Conservation (phyloP, 2,797 vertebrate species). For the Sebastes variabilis region DNA sequence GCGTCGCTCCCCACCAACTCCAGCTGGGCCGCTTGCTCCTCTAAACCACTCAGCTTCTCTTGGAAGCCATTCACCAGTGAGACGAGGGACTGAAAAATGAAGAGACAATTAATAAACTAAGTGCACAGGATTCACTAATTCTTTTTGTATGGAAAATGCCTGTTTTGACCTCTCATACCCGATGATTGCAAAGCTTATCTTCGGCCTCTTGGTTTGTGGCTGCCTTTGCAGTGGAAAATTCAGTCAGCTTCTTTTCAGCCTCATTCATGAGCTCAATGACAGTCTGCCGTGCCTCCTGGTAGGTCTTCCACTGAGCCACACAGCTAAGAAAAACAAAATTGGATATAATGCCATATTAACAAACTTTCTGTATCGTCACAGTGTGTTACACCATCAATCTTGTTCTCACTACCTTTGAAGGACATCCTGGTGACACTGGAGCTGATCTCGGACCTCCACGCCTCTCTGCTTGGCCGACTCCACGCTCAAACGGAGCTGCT, state of each 20-base stretch:
- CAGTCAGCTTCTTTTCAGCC: slow-evolving; percentile 91
- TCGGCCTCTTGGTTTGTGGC: slow-evolving; percentile 86
- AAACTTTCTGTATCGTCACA: background rate
- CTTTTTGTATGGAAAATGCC: background rate
- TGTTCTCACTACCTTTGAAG: slow-evolving; percentile 75
- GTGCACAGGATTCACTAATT: background rate
- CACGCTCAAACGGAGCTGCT: slow-evolving; percentile 86
- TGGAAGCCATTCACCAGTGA: slow-evolving; percentile 89
- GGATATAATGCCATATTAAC: background rate
- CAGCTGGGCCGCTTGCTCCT: slow-evolving; percentile 87
- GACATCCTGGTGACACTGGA: slow-evolving; percentile 86
- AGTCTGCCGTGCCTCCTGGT: slow-evolving; percentile 89
- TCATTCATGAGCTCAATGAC: slow-evolving; percentile 93
- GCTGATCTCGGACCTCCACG: slow-evolving; percentile 83
- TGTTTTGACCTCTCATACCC: slow-evolving; percentile 76
- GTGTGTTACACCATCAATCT: background rate
- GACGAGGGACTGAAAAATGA: slow-evolving; percentile 82
- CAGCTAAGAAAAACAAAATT: slow-evolving; percentile 76
- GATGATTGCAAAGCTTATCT: slow-evolving; percentile 87
- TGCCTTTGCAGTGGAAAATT: slow-evolving; percentile 90
- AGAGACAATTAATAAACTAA: background rate
- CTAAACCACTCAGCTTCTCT: slow-evolving; percentile 88
- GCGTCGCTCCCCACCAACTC: slow-evolving; percentile 89
- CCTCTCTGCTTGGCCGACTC: slow-evolving; percentile 86
- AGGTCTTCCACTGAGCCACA: slow-evolving; percentile 88